Evolutionary conservation across 2,113 vertebrate genomes (phyloP), one percentile per base, ranked within the genome.

Genomic region (Etheostoma cragini): DNA sequence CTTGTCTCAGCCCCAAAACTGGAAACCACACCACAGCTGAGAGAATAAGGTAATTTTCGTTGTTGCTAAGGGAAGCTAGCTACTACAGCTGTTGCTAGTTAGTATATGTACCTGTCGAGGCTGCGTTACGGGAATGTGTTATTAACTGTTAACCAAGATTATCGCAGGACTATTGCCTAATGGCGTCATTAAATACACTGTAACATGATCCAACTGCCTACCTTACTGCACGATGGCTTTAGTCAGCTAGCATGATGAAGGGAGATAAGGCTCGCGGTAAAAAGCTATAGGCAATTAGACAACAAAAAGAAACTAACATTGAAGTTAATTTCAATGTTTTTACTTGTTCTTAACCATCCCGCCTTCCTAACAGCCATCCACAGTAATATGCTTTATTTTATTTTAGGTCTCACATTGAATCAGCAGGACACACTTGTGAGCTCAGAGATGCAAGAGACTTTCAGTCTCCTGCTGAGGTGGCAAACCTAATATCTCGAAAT

Each of bases 21-120:
- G 97, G 98, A 77, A 99, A 99, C 88, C 94, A 95, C 46, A 97
- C 97, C 38, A 99, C 97, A n/a, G 97, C 97, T 3, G 84, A 92
- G 83, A 93, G 97, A 79, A 95, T 99, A 78, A 96, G 90, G 98
- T 98, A 92, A 95, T 91, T 62, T 6, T 22, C 19, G 0, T 7
- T 15, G 22, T 5, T 47, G 64, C 10, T 76, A 52, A 68, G 75
- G 46, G 54, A 68, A 8, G 66, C 30, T 72, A 58, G 11, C n/a
- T 35, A 8, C 19, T 54, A 4, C 56, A 62, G 60, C 2, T 54
- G n/a, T 16, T 63, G 53, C 57, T 66, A 21, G 4, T 50, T n/a
- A 30, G 22, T 62, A 16, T 19, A 35, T 42, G 1, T 64, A 65
- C 45, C 35, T 5, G 10, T 14, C 7, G 35, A 72, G 3, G 11